Evolutionary conservation across 2,797 vertebrate species (phyloP).

Genomic region (Crotalus adamanteus): DNA sequence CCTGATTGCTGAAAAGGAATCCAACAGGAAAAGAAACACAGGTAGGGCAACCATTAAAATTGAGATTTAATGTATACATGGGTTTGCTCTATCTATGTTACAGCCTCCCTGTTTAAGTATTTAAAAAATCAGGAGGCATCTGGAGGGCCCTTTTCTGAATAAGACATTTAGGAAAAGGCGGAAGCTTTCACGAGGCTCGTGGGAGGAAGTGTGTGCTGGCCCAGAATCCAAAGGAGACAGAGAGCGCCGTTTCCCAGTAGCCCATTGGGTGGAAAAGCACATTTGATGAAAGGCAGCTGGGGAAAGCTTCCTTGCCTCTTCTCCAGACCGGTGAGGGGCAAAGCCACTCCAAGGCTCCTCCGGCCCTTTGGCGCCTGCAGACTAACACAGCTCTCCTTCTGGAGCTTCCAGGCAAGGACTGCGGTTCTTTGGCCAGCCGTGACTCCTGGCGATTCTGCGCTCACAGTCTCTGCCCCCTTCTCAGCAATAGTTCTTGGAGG

Average conservation of each 20-base stretch:
- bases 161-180: not conserved
- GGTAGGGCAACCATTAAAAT: not conserved
- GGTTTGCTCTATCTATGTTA: not conserved
- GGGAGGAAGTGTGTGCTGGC: not conserved
- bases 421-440: no score
- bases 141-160: not conserved
- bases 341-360: no score
- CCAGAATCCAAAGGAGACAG: not conserved
- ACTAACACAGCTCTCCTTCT: no score
- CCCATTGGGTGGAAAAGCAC: not conserved
- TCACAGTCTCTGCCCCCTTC: no score
- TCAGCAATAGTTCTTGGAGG: no score
- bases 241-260: not conserved
- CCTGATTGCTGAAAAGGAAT: not conserved
- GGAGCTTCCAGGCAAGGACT: no score
- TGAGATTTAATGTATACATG: not conserved
- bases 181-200: not conserved
- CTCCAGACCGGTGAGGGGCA: no score
- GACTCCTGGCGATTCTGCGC: no score
- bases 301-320: no score
- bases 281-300: not conserved
- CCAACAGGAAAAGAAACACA: not conserved
- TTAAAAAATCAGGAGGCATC: not conserved
- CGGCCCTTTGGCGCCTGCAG: no score
- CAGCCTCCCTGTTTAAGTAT: not conserved